phyloP scores from a whole-genome alignment of 2,113 vertebrate genomes.

The Athene cunicularia region DNA sequence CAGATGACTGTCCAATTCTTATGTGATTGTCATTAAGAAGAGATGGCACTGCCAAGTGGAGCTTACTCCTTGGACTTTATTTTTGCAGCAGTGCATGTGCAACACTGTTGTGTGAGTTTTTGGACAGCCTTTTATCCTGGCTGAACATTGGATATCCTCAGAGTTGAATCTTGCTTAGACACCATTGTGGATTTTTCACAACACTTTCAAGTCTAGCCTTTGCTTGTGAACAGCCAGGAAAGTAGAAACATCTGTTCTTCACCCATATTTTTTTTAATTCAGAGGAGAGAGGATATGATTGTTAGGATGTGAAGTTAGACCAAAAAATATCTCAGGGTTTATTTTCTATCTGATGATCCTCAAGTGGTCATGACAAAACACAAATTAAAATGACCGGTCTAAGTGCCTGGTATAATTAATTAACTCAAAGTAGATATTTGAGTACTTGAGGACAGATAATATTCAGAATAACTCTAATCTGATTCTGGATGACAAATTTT shows the following conservation, averaged over 20 bases:
- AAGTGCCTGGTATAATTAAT: not conserved
- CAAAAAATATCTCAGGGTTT: not conserved
- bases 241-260: not conserved
- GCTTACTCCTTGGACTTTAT: not conserved
- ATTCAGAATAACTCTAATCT: not conserved
- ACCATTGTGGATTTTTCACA: not conserved
- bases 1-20: slow-evolving; percentile 49
- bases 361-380: not conserved
- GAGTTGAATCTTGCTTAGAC: not conserved
- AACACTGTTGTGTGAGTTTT: not conserved
- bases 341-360: not conserved
- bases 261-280: not conserved
- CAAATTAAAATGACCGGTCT: not conserved
- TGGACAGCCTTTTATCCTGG: not conserved
- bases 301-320: not conserved
- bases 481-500: not conserved
- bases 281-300: not conserved
- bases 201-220: not conserved
- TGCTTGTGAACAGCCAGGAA: not conserved
- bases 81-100: not conserved
- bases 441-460: not conserved
- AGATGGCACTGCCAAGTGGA: not conserved
- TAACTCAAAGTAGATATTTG: not conserved
- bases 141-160: not conserved
- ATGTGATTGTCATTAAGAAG: not conserved